A percentile compares a stretch with the other conserved stretches of the same genome.
These are phyloP conservation scores for Brachirus orientalis DNA, from an alignment of 2,113 vertebrate genomes.

Conservation along the genomic window DNA sequence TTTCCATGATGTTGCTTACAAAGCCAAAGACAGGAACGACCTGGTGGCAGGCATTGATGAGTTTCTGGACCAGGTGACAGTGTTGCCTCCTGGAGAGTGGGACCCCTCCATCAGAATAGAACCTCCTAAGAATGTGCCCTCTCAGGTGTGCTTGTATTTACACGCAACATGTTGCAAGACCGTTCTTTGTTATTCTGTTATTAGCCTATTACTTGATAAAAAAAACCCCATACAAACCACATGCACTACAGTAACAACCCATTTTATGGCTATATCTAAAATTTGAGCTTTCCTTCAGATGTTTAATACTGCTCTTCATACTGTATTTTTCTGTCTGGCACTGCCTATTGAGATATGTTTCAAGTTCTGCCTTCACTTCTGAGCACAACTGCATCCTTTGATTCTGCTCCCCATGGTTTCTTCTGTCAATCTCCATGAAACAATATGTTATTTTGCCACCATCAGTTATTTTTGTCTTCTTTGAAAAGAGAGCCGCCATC, in stretches of 20 bases:
- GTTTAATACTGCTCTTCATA: not conserved
- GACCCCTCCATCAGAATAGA: constrained; percentile 99
- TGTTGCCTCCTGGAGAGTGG: constrained; percentile 98
- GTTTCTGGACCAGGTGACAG: constrained; percentile 98
- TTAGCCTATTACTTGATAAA: too few species aligned
- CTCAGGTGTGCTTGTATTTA: constrained; percentile 85
- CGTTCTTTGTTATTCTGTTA: too few species aligned
- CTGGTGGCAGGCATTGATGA: constrained; percentile 97
- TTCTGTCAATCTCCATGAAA: constrained; percentile 56
- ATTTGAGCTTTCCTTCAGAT: not conserved
- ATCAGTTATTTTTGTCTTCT: constrained; percentile 45
- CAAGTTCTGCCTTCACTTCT: constrained; percentile 37
- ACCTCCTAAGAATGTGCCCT: constrained; percentile 98
- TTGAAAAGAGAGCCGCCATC: constrained; percentile 1
- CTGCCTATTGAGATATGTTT: constrained; percentile 18
- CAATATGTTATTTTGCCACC: constrained; percentile 21
- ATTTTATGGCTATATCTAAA: not conserved
- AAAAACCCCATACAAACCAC: too few species aligned
- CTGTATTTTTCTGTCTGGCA: not conserved
- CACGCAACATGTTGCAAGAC: too few species aligned
- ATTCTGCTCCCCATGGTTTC: constrained; percentile 50
- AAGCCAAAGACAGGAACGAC: constrained; percentile 98
- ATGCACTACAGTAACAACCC: too few species aligned
- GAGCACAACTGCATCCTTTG: constrained; percentile 24
- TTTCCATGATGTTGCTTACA: constrained; percentile 98